A percentile compares a stretch with the other conserved stretches of the same genome.
Evolutionary conservation across 2,797 vertebrate species (phyloP).

Genomic region (Lateolabrax maculatus): DNA sequence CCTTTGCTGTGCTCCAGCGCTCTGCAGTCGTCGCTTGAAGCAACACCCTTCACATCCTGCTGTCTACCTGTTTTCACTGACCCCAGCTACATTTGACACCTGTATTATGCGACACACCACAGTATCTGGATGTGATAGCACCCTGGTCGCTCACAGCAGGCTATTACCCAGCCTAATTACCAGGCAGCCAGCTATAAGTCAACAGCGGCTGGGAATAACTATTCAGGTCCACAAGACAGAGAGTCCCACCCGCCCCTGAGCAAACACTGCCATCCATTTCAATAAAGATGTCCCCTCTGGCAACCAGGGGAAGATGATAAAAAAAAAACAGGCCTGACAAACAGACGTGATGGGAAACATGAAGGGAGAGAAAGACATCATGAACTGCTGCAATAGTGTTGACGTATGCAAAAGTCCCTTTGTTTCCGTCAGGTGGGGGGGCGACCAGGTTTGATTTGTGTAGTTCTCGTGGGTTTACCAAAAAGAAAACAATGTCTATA

Average conservation of each 20-base stretch:
- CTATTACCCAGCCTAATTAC: conserved; percentile 81
- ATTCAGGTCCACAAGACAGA: conserved; percentile 64
- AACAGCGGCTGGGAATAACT: conserved; percentile 71
- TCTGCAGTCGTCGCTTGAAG: conserved; percentile 2
- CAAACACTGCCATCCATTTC: conserved; percentile 79
- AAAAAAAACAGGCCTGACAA: conserved; percentile 30
- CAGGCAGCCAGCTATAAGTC: conserved; percentile 77
- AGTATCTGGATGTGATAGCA: conserved; percentile 43
- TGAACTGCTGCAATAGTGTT: conserved; percentile 28
- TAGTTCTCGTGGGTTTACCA: too few relatives aligned
- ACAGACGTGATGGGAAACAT: conserved; percentile 23
- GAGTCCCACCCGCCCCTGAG: conserved; percentile 57
- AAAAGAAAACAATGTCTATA: too few relatives aligned
- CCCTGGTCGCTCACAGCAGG: conserved; percentile 63
- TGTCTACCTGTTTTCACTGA: conserved; percentile 21
- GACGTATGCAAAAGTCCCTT: neutral
- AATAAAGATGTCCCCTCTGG: conserved; percentile 73
- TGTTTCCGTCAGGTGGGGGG: neutral
- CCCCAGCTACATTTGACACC: conserved; percentile 31
- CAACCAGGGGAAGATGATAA: conserved; percentile 35
- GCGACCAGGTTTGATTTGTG: neutral
- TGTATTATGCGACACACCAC: conserved; percentile 20
- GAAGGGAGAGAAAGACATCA: conserved; percentile 27
- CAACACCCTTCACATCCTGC: neutral
- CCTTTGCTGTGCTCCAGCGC: neutral